These are phyloP conservation scores for Chondrosia reniformis DNA, from an alignment of 37 sponge, comb jelly and placozoan genomes.

Conservation along the genomic window DNA sequence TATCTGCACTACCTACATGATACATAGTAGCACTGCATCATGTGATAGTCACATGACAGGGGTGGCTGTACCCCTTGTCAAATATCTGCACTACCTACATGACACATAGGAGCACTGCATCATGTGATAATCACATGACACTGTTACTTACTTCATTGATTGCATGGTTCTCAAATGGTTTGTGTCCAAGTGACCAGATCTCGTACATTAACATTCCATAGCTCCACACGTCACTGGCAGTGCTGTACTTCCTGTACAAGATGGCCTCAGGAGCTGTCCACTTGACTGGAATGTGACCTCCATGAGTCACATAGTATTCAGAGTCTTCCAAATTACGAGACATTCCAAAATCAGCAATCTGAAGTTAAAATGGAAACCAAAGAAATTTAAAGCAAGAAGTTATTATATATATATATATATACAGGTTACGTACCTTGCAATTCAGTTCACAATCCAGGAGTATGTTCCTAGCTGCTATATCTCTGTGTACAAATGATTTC, in stretches of 20 bases:
- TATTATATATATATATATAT: neutral
- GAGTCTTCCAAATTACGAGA: neutral
- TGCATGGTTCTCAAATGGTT: slow-evolving; percentile 5
- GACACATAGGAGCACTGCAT: too few species aligned
- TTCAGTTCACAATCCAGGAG: slow-evolving; percentile 7
- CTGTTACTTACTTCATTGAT: neutral
- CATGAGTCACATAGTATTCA: slow-evolving; percentile 6
- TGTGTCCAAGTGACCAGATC: slow-evolving; percentile 21
- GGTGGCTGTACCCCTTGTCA: neutral
- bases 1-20: too few species aligned
- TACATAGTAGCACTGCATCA: too few species aligned
- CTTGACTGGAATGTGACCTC: neutral
- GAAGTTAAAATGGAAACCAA: too few species aligned
- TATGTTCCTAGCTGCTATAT: slow-evolving; percentile 21
- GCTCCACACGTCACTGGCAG: slow-evolving; percentile 18
- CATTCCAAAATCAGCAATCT: slow-evolving; percentile 14
- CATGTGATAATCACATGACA: too few species aligned
- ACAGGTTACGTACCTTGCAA: slow-evolving; percentile 12
- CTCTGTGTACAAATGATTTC: slow-evolving; percentile 21
- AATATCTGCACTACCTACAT: too few species aligned
- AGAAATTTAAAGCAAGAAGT: too few species aligned
- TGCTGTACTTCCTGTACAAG: slow-evolving; percentile 18
- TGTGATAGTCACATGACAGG: too few species aligned
- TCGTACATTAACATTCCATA: slow-evolving; percentile 22
- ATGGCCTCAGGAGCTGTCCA: slow-evolving; percentile 18